phyloP scores from a whole-genome alignment of 2,797 vertebrate genomes.

The Sebastes cheni region DNA sequence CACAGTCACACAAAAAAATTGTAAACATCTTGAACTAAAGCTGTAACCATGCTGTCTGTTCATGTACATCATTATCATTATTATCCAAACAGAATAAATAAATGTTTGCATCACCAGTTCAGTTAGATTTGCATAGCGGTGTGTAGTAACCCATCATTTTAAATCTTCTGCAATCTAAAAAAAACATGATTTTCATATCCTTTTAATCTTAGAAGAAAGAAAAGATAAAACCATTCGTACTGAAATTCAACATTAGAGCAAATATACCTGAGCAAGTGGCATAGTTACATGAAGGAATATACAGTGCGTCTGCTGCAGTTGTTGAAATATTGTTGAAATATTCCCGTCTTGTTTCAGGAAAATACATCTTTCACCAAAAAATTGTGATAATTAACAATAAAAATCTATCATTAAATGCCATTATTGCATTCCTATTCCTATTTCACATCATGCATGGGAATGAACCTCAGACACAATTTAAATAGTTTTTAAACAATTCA shows the following conservation, averaged over 20 bases:
- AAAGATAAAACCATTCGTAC: neutral
- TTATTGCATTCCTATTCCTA: constrained; percentile 2
- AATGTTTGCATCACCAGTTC: neutral
- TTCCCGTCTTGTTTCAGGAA: neutral
- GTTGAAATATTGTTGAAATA: neutral
- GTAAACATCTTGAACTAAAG: neutral
- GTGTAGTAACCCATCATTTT: neutral
- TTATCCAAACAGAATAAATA: neutral
- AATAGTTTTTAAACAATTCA: neutral
- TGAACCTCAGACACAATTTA: constrained; percentile 9
- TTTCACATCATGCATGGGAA: constrained; percentile 37
- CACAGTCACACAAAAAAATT: constrained; percentile 13
- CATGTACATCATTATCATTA: neutral
- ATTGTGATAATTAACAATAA: neutral
- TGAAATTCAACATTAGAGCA: neutral
- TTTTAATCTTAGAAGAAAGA: neutral
- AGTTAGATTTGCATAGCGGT: constrained; percentile 25
- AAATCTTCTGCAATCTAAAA: neutral
- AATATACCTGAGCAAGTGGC: constrained; percentile 63
- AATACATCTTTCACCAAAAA: constrained; percentile 1
- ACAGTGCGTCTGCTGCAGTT: neutral
- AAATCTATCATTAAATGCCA: neutral
- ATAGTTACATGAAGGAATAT: constrained; percentile 10
- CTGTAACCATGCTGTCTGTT: neutral
- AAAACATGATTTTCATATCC: neutral